These are phyloP conservation scores for Callopanchax toddi DNA, from an alignment of 2,113 vertebrate genomes.

Conservation along the genomic window DNA sequence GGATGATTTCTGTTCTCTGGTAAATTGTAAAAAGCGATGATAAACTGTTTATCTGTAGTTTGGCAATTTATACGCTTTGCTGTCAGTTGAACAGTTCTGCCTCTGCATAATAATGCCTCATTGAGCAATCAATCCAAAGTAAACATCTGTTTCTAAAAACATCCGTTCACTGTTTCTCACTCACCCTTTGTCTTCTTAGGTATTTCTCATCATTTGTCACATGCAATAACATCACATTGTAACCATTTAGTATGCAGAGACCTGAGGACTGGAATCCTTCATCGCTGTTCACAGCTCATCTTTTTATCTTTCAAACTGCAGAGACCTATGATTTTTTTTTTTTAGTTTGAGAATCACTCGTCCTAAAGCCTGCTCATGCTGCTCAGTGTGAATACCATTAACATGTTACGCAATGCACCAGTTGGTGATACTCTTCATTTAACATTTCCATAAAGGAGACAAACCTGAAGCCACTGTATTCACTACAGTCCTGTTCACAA, in stretches of 20 bases:
- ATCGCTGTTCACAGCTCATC: neutral
- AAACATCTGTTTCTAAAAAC: slow-evolving; percentile 48
- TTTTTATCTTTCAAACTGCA: slow-evolving; percentile 6
- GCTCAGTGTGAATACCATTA: slow-evolving; percentile 34
- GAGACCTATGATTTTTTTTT: slow-evolving; percentile 15
- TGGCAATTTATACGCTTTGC: slow-evolving; percentile 15
- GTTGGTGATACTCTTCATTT: slow-evolving; percentile 28
- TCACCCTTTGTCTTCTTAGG: slow-evolving; percentile 20
- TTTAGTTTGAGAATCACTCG: slow-evolving; percentile 30
- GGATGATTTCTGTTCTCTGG: slow-evolving; percentile 15
- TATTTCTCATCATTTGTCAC: slow-evolving; percentile 13
- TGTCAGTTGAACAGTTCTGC: slow-evolving; percentile 27
- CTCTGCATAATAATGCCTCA: slow-evolving; percentile 43
- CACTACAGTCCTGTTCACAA: neutral
- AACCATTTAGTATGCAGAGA: slow-evolving; percentile 1
- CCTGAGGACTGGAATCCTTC: neutral
- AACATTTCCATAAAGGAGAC: slow-evolving; percentile 40
- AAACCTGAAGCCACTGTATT: slow-evolving; percentile 20
- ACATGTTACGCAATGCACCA: slow-evolving; percentile 43
- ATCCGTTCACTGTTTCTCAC: slow-evolving; percentile 35
- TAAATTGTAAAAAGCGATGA: slow-evolving; percentile 32
- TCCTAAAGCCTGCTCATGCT: slow-evolving; percentile 9
- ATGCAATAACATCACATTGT: slow-evolving; percentile 4
- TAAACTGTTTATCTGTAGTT: slow-evolving; percentile 57
- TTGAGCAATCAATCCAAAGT: slow-evolving; percentile 43